Evolutionary conservation across 1,140 invertebrate genomes (phyloP).

Genomic region (Melanaphis sacchari): DNA sequence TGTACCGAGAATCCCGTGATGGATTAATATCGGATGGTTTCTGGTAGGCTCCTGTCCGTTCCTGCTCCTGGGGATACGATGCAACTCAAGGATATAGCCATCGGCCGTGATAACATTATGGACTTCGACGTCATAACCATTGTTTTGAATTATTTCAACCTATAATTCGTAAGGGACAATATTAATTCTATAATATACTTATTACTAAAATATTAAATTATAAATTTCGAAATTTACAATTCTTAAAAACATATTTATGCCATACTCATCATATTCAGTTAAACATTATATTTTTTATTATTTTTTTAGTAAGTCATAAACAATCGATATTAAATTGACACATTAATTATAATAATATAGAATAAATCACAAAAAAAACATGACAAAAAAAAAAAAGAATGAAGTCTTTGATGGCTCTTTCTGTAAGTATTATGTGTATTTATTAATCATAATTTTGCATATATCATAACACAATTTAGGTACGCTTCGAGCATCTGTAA

Average conservation of each 20-base stretch:
- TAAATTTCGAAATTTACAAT: background rate
- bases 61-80: constrained; percentile 71
- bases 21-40: constrained; percentile 69
- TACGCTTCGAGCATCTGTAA: background rate
- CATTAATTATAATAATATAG: background rate
- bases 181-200: no score
- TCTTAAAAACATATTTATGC: background rate
- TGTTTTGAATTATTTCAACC: constrained; percentile 68
- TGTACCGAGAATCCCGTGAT: constrained; percentile 75
- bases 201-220: background rate
- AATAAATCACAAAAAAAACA: background rate
- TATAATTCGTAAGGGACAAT: background rate
- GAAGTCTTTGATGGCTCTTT: no score
- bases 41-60: constrained; percentile 55
- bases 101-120: constrained; percentile 74
- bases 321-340: background rate
- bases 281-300: background rate
- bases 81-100: constrained; percentile 75
- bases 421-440: no score
- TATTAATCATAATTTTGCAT: no score
- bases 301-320: background rate
- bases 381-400: background rate
- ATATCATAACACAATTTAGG: background rate
- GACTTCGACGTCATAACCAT: constrained; percentile 74
- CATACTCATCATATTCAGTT: background rate